Base-by-base conservation (phyloP, 2,113 vertebrate species). In the Corynorhinus townsendii region DNA sequence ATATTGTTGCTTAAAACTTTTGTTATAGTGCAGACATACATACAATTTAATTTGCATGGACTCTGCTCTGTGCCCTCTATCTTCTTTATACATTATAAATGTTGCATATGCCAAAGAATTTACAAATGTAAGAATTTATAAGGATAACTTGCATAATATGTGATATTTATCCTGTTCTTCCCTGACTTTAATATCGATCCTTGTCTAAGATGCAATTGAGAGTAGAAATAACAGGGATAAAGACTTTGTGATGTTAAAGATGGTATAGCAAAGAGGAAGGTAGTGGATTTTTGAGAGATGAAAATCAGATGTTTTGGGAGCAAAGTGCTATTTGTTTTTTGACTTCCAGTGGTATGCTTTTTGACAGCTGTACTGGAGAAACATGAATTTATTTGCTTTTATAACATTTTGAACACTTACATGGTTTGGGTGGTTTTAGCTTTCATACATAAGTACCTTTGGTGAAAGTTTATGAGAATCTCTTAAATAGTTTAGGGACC, bases 371-470 rank as follows among this genome's bases (percentile, higher is more conserved):
- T 93, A 28, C 28, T 88, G 49, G 40, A 52, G 14, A 88, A 76
- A 89, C 90, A 64, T 86, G 26, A 64, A 81, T 94, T 94, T 90
- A 54, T 94, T 95, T 81, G n/a, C 71, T 81, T 93, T 79, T 59
- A 20, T 88, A 86, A 86, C 84, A 14, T 91, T 91, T 69, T 84
- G 76, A 86, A 62, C 35, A 81, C 35, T 75, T 92, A 33, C 28
- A 9, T 77, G 54, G 22, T 91, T 93, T 92, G 77, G 43, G 15
- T 88, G 81, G 38, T 94, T 90, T 68, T 11, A 77, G 69, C 17
- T 90, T 24, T 73, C 47, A 20, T n/a, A 87, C 89, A 26, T 69
- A 93, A 64, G 52, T 83, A 86, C 68, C 40, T 96, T 96, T 80
- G 22, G 49, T 86, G 49, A 87, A 49, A 87, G 38, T 91, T 81